Base-by-base conservation (phyloP, 2,113 vertebrate genomes). In the Varanus salvator region DNA sequence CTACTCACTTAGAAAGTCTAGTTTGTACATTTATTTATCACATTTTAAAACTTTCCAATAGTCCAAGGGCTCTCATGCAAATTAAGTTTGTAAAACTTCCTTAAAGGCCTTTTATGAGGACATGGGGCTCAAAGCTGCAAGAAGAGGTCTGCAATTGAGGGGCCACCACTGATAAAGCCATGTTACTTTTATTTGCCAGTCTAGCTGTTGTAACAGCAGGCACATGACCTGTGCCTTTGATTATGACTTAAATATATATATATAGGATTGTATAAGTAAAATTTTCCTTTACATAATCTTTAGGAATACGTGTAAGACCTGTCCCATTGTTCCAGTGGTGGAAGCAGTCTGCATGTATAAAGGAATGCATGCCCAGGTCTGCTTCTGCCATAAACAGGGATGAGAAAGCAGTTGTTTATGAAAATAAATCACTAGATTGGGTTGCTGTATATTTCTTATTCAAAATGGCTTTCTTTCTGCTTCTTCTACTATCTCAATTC, bases 381-480 rank as follows among this genome's bases (percentile, higher is more conserved):
- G 75, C 25, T 84, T 68, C 38, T 78, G 19, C 7, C 38, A 54
- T 69, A 68, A 64, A 85, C 84, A 69, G 52, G 14, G 52, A 21
- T 77, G 74, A 60, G 57, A 89, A 66, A 84, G 31, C 11, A 66
- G 25, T 85, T 84, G 31, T 11, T 72, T 50, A 54, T 88, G 48
- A n/a, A 71, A 27, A 69, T 80, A 81, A 3, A 78, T 54, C 29
- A n/a, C 25, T 83, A 52, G 27, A 25, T 29, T 52, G 27, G 81
- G 71, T 5, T 77, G 44, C 4, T 84, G n/a, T 17, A 31, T 31
- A 34, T 77, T 93, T 81, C 21, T 71, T 34, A 60, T 74, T 11
- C 52, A 87, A 90, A 77, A 60, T 81, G 80, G 64, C 14, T 44
- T 91, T 68, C 48, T 85, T 31, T 8, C 48, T 72, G 50, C 0